phyloP scores from a whole-genome alignment of 2,113 vertebrate species.

The Rhynchomys soricoides region DNA sequence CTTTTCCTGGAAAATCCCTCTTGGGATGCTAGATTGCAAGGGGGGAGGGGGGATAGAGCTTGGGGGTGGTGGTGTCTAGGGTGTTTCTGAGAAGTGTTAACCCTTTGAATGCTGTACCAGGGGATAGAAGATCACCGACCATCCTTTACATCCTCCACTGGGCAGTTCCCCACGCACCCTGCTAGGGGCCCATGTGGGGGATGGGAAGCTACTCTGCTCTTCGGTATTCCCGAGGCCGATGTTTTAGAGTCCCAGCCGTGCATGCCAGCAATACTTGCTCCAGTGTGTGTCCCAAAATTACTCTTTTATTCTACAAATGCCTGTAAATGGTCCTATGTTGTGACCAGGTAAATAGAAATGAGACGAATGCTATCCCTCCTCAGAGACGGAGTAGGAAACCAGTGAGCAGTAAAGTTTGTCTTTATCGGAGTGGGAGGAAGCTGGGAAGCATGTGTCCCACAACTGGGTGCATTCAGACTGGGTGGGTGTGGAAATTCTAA shows the following conservation, averaged over 20 bases:
- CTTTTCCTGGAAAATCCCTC: background rate
- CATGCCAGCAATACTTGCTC: background rate
- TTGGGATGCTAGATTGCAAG: background rate
- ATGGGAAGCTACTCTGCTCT: background rate
- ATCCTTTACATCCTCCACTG: background rate
- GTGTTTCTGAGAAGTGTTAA: conserved; percentile 7
- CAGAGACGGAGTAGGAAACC: background rate
- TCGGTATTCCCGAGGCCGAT: accelerated
- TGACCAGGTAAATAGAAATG: background rate
- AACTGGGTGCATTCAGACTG: background rate
- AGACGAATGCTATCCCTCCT: background rate
- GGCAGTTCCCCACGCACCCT: background rate
- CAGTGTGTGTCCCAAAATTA: background rate
- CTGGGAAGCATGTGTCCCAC: background rate
- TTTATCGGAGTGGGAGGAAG: background rate
- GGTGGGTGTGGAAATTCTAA: background rate
- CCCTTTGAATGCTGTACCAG: background rate
- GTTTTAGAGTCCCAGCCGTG: background rate
- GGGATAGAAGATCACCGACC: too few species aligned
- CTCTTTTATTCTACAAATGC: background rate
- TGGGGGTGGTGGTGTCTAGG: background rate
- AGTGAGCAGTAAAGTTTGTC: background rate
- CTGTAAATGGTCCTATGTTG: background rate
- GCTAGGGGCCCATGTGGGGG: background rate
- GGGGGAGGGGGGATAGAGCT: too few species aligned